Evolutionary conservation across 2,888 invertebrate genomes (phyloP), one percentile per base, ranked within the genome.

Genomic region (Helleia helle): DNA sequence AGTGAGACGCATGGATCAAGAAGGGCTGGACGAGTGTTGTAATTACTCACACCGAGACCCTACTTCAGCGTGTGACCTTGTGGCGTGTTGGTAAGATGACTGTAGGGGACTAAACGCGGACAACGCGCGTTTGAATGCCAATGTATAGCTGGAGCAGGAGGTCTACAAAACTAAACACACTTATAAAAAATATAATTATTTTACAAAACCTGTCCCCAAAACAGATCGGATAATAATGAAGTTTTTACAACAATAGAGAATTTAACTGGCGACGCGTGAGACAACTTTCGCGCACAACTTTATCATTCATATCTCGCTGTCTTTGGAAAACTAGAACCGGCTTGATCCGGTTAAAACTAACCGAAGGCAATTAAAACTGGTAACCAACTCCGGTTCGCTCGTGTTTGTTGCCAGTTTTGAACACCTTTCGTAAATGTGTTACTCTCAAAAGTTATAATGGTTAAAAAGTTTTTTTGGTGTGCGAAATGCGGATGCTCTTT

Each of bases 261-360:
- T n/a, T 22, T 28, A 22, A 28, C 29, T 18, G 29, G 29, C 17
- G 6, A 17, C 38, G 27, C 37, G 17, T 28, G 30, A 17, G 9
- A 9, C 39, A 30, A 39, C 22, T 30, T 38, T 6, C 8, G 14
- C 13, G 30, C 38, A 7, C 12, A 39, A 39, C 30, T 39, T 39
- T 44, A 42, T 37, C 42, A 54, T 54, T 50, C 49, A 45, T 46
- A 58, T 55, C 51, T 56, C 52, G 48, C 43, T 50, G 52, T 45
- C 45, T 41, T 43, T 42, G 43, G 44, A 18, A 9, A 31, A 31
- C 31, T 38, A 41, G 43, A 44, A 43, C 51, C 54, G 50, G 55
- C 52, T 51, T 62, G 59, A 62, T 61, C 61, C 49, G 54, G 61
- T 64, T 58, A 54, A 54, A 62, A 60, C 61, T 55, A 54, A 54